Conservation (phyloP, 2,888 invertebrate species). For the Rhagium mordax region DNA sequence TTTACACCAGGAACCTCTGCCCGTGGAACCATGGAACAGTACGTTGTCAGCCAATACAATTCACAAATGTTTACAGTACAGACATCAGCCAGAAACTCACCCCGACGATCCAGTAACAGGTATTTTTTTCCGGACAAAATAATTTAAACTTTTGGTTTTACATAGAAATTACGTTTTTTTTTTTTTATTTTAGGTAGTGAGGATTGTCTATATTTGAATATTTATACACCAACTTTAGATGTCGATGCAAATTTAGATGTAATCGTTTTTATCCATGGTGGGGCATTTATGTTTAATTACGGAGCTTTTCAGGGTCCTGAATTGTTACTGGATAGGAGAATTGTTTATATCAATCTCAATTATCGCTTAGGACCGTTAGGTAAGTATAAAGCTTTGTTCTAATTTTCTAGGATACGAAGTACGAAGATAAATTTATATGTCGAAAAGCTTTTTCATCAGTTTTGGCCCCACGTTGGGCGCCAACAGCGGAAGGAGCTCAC, state of each 20-base stretch:
- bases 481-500: too few species aligned
- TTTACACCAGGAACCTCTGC: constrained; percentile 6
- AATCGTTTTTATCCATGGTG: constrained; percentile 78
- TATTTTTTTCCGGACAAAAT: not conserved
- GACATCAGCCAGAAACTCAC: not conserved
- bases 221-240: constrained; percentile 74
- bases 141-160: not conserved
- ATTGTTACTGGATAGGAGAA: constrained; percentile 76
- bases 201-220: constrained; percentile 79
- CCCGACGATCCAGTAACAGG: constrained; percentile 13
- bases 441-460: too few species aligned
- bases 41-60: not conserved
- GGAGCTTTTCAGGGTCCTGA: constrained; percentile 73
- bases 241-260: constrained; percentile 74
- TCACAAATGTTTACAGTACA: constrained; percentile 19
- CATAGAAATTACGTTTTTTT: not conserved
- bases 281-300: constrained; percentile 81
- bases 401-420: too few species aligned
- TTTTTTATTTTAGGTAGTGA: constrained; percentile 73
- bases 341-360: constrained; percentile 80
- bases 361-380: constrained; percentile 83
- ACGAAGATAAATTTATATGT: too few species aligned
- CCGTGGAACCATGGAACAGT: constrained; percentile 16
- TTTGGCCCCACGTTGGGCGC: not conserved
- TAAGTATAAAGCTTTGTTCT: constrained; percentile 31